These are phyloP conservation scores for Amblyornis subalaris DNA, from an alignment of 2,113 vertebrate species.

Conservation along the genomic window DNA sequence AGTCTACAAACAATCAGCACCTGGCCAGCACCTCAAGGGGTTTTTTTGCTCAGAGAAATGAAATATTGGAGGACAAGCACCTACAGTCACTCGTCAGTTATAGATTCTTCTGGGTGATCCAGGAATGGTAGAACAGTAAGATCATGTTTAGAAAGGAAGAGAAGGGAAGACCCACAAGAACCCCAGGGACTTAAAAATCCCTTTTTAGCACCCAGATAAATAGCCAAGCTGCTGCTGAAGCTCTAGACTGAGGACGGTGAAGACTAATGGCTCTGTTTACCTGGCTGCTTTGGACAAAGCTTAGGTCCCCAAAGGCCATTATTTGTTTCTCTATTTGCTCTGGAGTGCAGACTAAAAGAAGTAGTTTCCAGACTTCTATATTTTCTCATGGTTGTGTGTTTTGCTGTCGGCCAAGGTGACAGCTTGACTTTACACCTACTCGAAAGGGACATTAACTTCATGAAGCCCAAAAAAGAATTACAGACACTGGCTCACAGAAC, in stretches of 20 bases:
- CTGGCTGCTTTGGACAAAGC: not conserved
- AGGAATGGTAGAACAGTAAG: not conserved
- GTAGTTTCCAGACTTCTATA: not conserved
- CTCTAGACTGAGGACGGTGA: not conserved
- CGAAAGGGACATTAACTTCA: not conserved
- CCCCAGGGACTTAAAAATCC: not conserved
- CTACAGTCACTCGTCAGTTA: not conserved
- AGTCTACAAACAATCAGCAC: not conserved
- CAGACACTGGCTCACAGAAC: not conserved
- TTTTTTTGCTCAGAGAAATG: accelerated
- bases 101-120: not conserved
- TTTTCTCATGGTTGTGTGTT: not conserved
- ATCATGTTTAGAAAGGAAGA: not conserved
- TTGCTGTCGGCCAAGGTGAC: not conserved
- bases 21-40: not conserved
- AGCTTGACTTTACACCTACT: not conserved
- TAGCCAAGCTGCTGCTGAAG: not conserved
- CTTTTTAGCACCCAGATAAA: not conserved
- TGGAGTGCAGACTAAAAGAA: not conserved
- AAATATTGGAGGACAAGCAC: not conserved
- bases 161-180: not conserved
- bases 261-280: not conserved
- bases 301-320: not conserved
- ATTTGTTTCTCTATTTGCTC: not conserved
- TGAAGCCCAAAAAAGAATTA: not conserved